Percentiles rank a stretch among this genome's conserved stretches.
Evolutionary conservation across 35 echinoderm and acorn worm genomes (phyloP).

Genomic region (Acanthaster planci): DNA sequence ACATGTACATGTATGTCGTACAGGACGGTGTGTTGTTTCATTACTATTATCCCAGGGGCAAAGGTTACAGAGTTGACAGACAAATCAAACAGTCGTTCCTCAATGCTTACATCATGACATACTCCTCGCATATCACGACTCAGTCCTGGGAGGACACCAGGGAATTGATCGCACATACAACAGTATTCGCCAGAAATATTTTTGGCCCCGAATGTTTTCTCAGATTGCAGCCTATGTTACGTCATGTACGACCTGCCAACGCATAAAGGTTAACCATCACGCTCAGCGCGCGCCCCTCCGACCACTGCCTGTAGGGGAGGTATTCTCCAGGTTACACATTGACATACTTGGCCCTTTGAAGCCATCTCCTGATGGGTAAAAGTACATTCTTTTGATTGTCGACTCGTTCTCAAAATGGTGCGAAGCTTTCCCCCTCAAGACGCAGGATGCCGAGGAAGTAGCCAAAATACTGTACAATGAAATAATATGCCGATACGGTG

Average conservation of each 20-base stretch:
- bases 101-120: constrained; percentile 38
- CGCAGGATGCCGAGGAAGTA: constrained; percentile 47
- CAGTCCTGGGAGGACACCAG: constrained; percentile 39
- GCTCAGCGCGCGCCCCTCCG: constrained; percentile 38
- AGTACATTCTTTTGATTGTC: constrained; percentile 60
- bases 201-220: constrained; percentile 55
- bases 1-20: too few species aligned
- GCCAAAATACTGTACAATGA: constrained; percentile 51
- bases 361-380: constrained; percentile 34
- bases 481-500: constrained; percentile 57
- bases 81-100: constrained; percentile 38
- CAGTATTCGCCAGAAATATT: constrained; percentile 51
- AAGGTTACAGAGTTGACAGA: too few species aligned
- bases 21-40: too few species aligned
- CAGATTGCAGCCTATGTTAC: constrained; percentile 33
- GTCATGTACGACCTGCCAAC: constrained; percentile 46
- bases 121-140: constrained; percentile 58
- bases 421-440: constrained; percentile 58
- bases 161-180: constrained; percentile 63
- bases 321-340: constrained; percentile 57
- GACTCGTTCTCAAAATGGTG: constrained; percentile 60
- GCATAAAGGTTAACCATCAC: constrained; percentile 52
- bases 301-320: constrained; percentile 41
- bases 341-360: constrained; percentile 56
- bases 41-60: too few species aligned